Evolutionary conservation across 53 echinoderm and acorn worm genomes (phyloP).

Genomic region (Echinometra lucunter): DNA sequence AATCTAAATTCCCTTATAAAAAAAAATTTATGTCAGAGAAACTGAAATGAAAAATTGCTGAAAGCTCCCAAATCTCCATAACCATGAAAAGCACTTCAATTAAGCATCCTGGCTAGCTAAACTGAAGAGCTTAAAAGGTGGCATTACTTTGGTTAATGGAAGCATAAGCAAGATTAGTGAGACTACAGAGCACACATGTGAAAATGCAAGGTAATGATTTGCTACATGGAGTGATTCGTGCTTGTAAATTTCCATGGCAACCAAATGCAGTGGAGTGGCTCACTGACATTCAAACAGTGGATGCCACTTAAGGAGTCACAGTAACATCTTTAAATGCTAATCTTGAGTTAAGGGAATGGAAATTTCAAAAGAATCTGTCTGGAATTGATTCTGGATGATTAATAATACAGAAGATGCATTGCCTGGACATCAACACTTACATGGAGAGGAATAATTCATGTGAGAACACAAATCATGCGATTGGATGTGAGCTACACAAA

Average conservation of each 20-base stretch:
- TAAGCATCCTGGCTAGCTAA: not conserved
- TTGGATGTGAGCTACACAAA: no score
- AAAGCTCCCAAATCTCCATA: not conserved
- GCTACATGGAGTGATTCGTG: not conserved
- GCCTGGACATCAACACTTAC: not conserved
- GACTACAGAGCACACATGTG: not conserved
- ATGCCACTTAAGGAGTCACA: not conserved
- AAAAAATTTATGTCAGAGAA: not conserved
- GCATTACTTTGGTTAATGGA: not conserved
- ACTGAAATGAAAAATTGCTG: not conserved
- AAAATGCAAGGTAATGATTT: not conserved
- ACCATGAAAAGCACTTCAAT: slow-evolving; percentile 11
- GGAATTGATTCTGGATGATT: not conserved
- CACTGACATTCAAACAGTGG: slow-evolving; percentile 1
- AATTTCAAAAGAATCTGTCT: not conserved
- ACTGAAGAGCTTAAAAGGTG: not conserved
- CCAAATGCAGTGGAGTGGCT: not conserved
- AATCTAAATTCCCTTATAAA: no score
- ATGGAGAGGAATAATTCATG: not conserved
- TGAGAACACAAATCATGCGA: not conserved
- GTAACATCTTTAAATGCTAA: not conserved
- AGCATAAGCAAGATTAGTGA: not conserved
- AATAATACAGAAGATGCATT: no score
- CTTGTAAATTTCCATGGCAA: slow-evolving; percentile 35
- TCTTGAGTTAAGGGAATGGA: not conserved